Percentiles rank a stretch among this genome's conserved stretches.
These are phyloP conservation scores for Palloptera scutellata DNA, from an alignment of 2,888 invertebrate genomes.

Conservation along the genomic window DNA sequence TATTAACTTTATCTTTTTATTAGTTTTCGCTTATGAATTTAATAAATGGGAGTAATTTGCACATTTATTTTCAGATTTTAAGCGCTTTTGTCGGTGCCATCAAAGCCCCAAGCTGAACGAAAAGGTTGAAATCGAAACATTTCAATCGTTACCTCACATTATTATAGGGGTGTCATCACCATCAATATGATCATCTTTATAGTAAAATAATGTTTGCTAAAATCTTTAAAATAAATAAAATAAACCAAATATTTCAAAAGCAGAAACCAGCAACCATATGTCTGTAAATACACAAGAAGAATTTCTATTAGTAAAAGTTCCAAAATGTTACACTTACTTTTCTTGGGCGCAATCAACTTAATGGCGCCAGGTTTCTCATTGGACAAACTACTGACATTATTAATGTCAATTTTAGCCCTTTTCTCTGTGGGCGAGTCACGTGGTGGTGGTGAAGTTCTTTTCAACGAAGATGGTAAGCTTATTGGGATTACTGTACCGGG, in stretches of 20 bases:
- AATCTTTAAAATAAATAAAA: too few relatives aligned
- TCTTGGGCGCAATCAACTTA: constrained; percentile 87
- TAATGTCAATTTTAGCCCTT: constrained; percentile 72
- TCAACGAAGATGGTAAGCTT: constrained; percentile 43
- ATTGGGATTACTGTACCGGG: constrained; percentile 48
- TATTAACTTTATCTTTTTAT: not conserved
- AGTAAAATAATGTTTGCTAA: too few relatives aligned
- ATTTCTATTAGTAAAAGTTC: constrained; percentile 26
- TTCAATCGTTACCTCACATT: too few relatives aligned
- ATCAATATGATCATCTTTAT: too few relatives aligned
- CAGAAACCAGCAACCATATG: constrained; percentile 46
- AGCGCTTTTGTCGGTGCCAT: not conserved
- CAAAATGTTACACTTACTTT: constrained; percentile 78
- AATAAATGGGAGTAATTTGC: not conserved
- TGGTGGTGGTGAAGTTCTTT: constrained; percentile 56
- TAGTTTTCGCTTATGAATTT: not conserved
- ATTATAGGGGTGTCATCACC: too few relatives aligned
- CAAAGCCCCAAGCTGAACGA: not conserved
- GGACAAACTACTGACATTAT: constrained; percentile 61
- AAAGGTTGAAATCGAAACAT: constrained; percentile 9
- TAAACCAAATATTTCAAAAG: constrained; percentile 34
- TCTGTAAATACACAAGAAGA: constrained; percentile 31
- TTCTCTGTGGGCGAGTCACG: constrained; percentile 73
- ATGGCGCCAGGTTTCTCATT: constrained; percentile 81
- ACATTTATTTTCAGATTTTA: not conserved